Evolutionary conservation across 2,797 vertebrate species (phyloP).

Genomic region (Manis javanica): DNA sequence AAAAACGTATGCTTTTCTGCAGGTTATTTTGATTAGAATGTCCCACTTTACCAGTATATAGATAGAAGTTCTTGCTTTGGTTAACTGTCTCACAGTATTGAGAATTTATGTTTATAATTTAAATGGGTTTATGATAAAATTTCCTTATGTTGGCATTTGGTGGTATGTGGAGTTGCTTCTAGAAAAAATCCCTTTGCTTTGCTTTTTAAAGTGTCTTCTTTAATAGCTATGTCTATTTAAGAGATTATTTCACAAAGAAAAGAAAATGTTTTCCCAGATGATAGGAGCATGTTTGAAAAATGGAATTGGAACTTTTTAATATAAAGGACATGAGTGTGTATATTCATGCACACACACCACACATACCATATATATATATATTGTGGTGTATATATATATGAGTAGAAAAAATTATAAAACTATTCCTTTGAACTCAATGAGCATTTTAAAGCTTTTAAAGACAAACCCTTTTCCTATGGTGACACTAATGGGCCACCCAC

Average conservation of each 20-base stretch:
- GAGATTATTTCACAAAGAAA: constrained; percentile 12
- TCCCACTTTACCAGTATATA: constrained; percentile 10
- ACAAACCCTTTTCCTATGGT: neutral
- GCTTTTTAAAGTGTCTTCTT: constrained; percentile 48
- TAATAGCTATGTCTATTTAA: neutral
- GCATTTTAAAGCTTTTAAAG: constrained; percentile 2
- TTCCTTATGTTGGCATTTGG: neutral
- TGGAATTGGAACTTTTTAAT: neutral
- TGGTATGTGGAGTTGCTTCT: neutral
- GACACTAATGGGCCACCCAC: neutral
- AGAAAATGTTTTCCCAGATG: neutral
- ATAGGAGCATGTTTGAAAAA: neutral
- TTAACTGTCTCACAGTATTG: neutral
- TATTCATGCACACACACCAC: fast-evolving
- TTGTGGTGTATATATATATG: neutral
- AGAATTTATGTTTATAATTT: constrained; percentile 41
- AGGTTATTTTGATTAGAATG: neutral
- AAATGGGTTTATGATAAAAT: neutral
- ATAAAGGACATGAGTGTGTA: neutral
- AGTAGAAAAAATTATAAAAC: neutral
- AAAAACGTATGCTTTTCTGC: neutral
- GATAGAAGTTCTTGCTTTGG: neutral
- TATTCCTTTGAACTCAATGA: neutral
- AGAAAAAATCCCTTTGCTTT: neutral
- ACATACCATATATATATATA: neutral